phyloP scores from a whole-genome alignment of 2,888 invertebrate species.

The Oeneis ivallda region DNA sequence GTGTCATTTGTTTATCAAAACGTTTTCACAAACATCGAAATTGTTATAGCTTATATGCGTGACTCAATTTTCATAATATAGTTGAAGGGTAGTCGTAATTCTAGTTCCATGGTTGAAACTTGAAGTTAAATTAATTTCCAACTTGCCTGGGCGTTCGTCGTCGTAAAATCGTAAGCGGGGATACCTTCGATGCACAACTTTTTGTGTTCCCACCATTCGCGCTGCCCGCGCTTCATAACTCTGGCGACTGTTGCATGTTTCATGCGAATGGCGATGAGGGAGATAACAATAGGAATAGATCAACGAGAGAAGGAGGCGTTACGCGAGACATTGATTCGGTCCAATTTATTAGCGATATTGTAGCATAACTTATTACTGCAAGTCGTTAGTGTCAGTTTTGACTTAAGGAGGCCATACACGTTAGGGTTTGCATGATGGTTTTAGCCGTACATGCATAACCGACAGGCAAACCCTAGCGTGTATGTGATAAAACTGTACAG shows the following conservation, averaged over 20 bases:
- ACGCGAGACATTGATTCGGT: not conserved
- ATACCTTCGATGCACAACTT: not conserved
- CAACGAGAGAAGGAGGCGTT: not conserved
- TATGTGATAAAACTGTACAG: no score
- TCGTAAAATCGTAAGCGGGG: not conserved
- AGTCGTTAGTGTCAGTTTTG: not conserved
- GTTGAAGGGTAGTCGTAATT: no score
- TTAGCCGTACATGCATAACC: no score
- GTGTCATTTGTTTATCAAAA: no score
- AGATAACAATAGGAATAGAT: not conserved
- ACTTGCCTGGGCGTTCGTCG: not conserved
- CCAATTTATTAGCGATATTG: not conserved
- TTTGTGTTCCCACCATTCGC: conserved; percentile 10
- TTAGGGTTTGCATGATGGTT: no score
- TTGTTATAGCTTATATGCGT: no score
- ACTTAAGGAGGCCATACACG: no score
- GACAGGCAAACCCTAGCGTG: no score
- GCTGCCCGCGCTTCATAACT: conserved; percentile 52
- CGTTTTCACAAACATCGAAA: no score
- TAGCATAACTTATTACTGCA: not conserved
- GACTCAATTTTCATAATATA: no score
- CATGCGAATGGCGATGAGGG: conserved; percentile 57
- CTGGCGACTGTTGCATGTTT: conserved; percentile 62
- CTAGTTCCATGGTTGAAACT: no score
- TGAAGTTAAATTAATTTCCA: no score